These are phyloP conservation scores for Aricia agestis DNA, from an alignment of 1,140 invertebrate species.

Conservation along the genomic window DNA sequence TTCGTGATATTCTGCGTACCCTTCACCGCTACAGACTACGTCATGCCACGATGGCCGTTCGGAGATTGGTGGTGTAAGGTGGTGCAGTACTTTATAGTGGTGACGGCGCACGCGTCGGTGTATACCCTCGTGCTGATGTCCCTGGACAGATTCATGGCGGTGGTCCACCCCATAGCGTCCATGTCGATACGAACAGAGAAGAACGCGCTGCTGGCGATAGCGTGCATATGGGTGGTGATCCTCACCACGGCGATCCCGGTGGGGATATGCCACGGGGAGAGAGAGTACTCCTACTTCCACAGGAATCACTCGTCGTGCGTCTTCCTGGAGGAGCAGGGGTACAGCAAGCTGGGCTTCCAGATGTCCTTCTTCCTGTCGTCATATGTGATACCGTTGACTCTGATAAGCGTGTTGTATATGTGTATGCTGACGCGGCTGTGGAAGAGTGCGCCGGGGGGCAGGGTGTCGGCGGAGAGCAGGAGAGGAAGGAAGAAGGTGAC, in stretches of 20 bases:
- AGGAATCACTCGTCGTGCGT: slow-evolving; percentile 80
- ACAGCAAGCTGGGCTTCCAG: slow-evolving; percentile 84
- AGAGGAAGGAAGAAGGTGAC: slow-evolving; percentile 94
- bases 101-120: slow-evolving; percentile 94
- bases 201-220: slow-evolving; percentile 88
- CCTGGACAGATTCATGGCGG: slow-evolving; percentile 94
- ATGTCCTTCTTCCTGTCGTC: slow-evolving; percentile 90
- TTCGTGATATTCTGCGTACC: slow-evolving; percentile 98
- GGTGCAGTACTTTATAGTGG: slow-evolving; percentile 85
- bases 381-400: slow-evolving; percentile 88
- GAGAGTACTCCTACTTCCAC: slow-evolving; percentile 79
- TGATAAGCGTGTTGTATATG: slow-evolving; percentile 93
- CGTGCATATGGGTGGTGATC: slow-evolving; percentile 88
- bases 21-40: slow-evolving; percentile 93
- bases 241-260: slow-evolving; percentile 85
- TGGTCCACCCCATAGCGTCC: slow-evolving; percentile 94
- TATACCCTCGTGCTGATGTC: slow-evolving; percentile 97
- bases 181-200: slow-evolving; percentile 91
- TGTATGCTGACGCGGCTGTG: slow-evolving; percentile 93
- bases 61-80: slow-evolving; percentile 94
- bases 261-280: slow-evolving; percentile 87
- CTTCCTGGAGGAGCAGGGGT: slow-evolving; percentile 80
- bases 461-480: slow-evolving; percentile 80
- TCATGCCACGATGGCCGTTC: slow-evolving; percentile 92
- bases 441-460: slow-evolving; percentile 87